Evolutionary conservation across 92 coral and sea anemone genomes (phyloP).

Genomic region (Bergia sp.): DNA sequence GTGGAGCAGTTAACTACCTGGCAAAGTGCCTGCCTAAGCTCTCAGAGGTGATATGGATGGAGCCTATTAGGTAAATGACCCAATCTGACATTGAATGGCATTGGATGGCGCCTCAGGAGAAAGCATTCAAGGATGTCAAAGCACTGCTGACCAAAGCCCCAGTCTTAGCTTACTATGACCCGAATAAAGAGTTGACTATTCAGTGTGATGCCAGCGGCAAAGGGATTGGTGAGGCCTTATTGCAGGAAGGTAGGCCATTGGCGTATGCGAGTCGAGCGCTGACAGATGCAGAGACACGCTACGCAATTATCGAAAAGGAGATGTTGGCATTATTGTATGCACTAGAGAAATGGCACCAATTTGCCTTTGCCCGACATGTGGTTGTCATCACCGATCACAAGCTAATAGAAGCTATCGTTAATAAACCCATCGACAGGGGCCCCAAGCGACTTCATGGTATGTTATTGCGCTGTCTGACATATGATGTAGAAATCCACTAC

Average conservation of each 20-base stretch:
- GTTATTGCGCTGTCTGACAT: conserved; percentile 20
- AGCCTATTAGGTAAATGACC: conserved; percentile 41
- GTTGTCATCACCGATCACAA: conserved; percentile 43
- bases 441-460: conserved; percentile 47
- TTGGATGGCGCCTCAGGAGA: conserved; percentile 50
- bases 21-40: conserved; percentile 19
- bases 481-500: conserved; percentile 18
- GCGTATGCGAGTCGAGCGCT: conserved; percentile 51
- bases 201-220: conserved; percentile 61
- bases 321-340: conserved; percentile 21
- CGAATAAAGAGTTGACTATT: conserved; percentile 47
- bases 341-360: conserved; percentile 48
- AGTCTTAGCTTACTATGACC: conserved; percentile 51
- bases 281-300: conserved; percentile 45
- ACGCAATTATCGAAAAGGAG: conserved; percentile 36
- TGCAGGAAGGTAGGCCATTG: conserved; percentile 48
- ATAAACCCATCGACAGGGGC: conserved; percentile 38
- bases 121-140: conserved; percentile 48
- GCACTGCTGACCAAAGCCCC: conserved; percentile 54
- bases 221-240: conserved; percentile 40
- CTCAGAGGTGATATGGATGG: background rate
- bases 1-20: conserved; percentile 19
- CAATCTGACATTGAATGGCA: conserved; percentile 41
- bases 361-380: conserved; percentile 23
- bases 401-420: conserved; percentile 33